These are phyloP conservation scores for Agapostemon virescens DNA, from an alignment of 2,888 invertebrate genomes.

Conservation along the genomic window DNA sequence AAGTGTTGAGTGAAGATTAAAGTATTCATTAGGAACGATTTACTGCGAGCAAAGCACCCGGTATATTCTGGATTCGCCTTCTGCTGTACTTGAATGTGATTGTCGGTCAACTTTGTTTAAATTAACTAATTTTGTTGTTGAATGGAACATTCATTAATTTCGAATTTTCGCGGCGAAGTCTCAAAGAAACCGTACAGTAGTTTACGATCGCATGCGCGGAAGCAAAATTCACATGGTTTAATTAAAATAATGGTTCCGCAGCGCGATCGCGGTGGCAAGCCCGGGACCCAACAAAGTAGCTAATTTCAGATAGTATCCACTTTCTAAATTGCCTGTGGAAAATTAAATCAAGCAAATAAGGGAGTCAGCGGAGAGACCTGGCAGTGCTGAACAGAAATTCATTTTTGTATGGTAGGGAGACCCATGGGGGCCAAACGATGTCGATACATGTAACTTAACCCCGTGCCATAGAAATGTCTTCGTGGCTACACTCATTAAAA, in stretches of 20 bases:
- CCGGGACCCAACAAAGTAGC: slow-evolving; percentile 12
- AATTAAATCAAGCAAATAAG: slow-evolving; percentile 35
- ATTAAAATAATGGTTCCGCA: slow-evolving; percentile 39
- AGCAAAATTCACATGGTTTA: slow-evolving; percentile 32
- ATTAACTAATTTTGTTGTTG: neutral
- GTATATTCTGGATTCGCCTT: neutral
- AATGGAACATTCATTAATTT: neutral
- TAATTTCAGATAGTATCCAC: slow-evolving; percentile 31
- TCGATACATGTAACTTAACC: neutral
- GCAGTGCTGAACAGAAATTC: neutral
- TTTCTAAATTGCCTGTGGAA: slow-evolving; percentile 30
- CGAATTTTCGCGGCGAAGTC: neutral
- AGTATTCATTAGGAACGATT: neutral
- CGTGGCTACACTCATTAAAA: no score
- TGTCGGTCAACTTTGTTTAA: neutral
- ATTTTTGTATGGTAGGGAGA: neutral
- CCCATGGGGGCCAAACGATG: neutral
- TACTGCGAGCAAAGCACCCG: neutral
- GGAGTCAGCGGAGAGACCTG: neutral
- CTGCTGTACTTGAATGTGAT: neutral
- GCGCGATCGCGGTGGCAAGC: slow-evolving; percentile 1
- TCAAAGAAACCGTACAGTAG: neutral
- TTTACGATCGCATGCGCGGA: slow-evolving; percentile 11
- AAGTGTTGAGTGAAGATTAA: neutral
- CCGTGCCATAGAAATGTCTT: no score